Percentiles rank a stretch among this genome's conserved stretches.
These are phyloP conservation scores for Xylocampa areola DNA, from an alignment of 2,888 invertebrate genomes.

Conservation along the genomic window DNA sequence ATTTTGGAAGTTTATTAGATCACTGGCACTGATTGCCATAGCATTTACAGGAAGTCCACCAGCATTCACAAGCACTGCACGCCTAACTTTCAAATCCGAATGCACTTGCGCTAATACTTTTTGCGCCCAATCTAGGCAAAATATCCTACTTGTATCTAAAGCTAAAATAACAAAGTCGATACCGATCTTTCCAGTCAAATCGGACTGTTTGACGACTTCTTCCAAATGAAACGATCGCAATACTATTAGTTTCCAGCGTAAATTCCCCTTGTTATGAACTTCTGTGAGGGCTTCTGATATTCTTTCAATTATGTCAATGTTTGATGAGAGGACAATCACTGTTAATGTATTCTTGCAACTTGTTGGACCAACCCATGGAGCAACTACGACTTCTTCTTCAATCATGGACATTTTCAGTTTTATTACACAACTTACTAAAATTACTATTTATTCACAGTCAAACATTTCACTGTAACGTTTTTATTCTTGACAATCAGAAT, in stretches of 20 bases:
- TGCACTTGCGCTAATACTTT: slow-evolving; percentile 78
- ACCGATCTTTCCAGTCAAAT: slow-evolving; percentile 76
- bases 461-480: no score
- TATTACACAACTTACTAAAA: not conserved
- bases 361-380: slow-evolving; percentile 82
- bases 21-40: slow-evolving; percentile 80
- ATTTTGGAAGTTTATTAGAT: slow-evolving; percentile 75
- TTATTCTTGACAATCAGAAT: no score
- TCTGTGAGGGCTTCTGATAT: slow-evolving; percentile 77
- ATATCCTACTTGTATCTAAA: slow-evolving; percentile 79
- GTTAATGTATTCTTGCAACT: slow-evolving; percentile 78
- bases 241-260: slow-evolving; percentile 79
- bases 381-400: slow-evolving; percentile 73
- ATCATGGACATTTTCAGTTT: slow-evolving; percentile 69
- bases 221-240: slow-evolving; percentile 76
- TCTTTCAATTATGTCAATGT: slow-evolving; percentile 76
- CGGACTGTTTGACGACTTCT: slow-evolving; percentile 73
- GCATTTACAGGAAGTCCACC: slow-evolving; percentile 77
- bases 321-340: slow-evolving; percentile 79
- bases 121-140: slow-evolving; percentile 82
- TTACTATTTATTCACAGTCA: no score
- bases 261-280: slow-evolving; percentile 75
- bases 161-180: slow-evolving; percentile 83
- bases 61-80: slow-evolving; percentile 82
- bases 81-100: slow-evolving; percentile 78